Conservation (phyloP, 2,113 vertebrate species). For the Ranitomeya variabilis region DNA sequence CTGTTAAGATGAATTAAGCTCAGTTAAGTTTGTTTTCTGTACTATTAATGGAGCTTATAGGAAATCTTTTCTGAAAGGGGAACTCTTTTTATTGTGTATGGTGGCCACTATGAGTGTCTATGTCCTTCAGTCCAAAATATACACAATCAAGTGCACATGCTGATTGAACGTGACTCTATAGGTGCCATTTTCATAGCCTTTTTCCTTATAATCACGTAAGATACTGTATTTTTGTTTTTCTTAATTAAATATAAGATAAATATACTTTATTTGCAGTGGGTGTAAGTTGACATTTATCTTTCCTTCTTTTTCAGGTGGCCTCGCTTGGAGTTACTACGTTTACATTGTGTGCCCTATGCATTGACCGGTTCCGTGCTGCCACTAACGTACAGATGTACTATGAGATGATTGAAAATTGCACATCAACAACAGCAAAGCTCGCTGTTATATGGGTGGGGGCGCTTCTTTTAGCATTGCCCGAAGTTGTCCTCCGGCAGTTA, state of each 20-base stretch:
- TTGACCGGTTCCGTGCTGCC: slow-evolving; percentile 93
- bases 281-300: background rate
- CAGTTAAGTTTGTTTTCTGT: no score
- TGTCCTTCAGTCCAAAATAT: no score
- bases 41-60: no score
- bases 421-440: slow-evolving; percentile 89
- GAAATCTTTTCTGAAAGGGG: no score
- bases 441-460: slow-evolving; percentile 96
- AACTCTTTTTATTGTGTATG: no score
- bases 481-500: slow-evolving; percentile 91
- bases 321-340: slow-evolving; percentile 95
- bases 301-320: slow-evolving; percentile 77
- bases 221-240: background rate
- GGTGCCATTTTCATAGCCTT: background rate
- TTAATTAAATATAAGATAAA: background rate
- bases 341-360: slow-evolving; percentile 92
- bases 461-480: slow-evolving; percentile 87
- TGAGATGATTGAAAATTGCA: slow-evolving; percentile 95
- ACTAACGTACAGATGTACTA: slow-evolving; percentile 96
- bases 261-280: background rate
- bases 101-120: no score
- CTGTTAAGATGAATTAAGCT: no score
- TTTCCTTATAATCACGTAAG: background rate
- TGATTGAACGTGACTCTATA: background rate
- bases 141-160: background rate